These are phyloP conservation scores for Henricia sp. DNA, from an alignment of 53 echinoderm and acorn worm species.

Conservation along the genomic window DNA sequence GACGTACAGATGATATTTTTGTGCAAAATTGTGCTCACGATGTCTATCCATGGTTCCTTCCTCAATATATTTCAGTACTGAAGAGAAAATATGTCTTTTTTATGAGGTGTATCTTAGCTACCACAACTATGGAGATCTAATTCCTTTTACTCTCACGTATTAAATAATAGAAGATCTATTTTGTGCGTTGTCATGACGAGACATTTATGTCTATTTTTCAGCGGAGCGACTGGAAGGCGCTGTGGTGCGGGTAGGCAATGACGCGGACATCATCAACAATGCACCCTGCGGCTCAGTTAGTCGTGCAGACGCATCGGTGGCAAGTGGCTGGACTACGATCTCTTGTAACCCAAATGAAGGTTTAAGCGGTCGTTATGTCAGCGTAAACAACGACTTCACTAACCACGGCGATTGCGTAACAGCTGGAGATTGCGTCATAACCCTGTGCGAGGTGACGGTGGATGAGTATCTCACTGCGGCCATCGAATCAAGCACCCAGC, in stretches of 20 bases:
- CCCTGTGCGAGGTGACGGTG: background rate
- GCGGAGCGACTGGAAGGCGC: background rate
- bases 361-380: background rate
- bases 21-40: too few relatives aligned
- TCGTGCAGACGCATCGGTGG: background rate
- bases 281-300: background rate
- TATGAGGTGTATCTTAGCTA: too few relatives aligned
- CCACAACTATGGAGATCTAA: too few relatives aligned
- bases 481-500: too few relatives aligned
- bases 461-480: too few relatives aligned
- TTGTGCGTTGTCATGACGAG: too few relatives aligned
- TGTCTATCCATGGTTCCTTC: too few relatives aligned
- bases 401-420: background rate
- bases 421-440: constrained; percentile 1
- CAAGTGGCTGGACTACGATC: background rate
- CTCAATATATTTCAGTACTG: too few relatives aligned
- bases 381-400: background rate
- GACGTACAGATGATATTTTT: too few relatives aligned
- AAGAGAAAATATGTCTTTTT: too few relatives aligned
- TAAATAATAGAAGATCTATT: too few relatives aligned
- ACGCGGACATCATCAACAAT: background rate
- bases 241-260: background rate
- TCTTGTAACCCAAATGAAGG: background rate
- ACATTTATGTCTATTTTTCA: background rate
- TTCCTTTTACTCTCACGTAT: too few relatives aligned